Evolutionary conservation across 2,113 vertebrate species (phyloP).

Genomic region (Ia io): DNA sequence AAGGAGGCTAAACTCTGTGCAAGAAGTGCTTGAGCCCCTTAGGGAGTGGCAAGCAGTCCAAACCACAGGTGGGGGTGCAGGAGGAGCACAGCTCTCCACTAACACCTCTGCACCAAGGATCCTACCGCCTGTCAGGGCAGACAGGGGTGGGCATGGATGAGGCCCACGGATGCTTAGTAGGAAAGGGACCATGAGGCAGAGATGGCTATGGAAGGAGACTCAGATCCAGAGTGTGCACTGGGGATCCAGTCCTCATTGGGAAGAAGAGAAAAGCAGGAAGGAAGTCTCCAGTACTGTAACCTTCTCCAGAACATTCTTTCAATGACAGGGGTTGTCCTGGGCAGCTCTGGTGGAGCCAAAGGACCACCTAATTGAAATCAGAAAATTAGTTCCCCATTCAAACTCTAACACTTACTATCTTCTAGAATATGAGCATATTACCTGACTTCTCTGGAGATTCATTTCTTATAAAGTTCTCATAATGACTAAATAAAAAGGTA

Average conservation of each 20-base stretch:
- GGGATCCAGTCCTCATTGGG: not conserved
- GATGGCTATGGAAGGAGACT: not conserved
- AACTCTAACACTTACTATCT: not conserved
- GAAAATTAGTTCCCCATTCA: not conserved
- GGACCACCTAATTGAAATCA: not conserved
- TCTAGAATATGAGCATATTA: not conserved
- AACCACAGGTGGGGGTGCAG: not conserved
- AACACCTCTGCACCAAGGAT: not conserved
- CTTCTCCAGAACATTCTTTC: not conserved
- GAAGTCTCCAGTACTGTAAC: not conserved
- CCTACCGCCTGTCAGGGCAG: not conserved
- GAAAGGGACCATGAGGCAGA: not conserved
- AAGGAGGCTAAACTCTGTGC: not conserved
- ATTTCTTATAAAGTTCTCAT: not conserved
- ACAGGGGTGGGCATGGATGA: not conserved
- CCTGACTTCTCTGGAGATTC: not conserved
- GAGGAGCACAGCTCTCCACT: not conserved
- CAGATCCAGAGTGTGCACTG: not conserved
- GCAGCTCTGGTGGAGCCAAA: not conserved
- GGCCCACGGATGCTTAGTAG: not conserved
- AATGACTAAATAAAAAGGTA: not conserved
- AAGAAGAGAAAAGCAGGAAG: not conserved
- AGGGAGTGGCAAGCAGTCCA: not conserved
- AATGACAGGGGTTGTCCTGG: rapidly evolving
- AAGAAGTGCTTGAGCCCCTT: not conserved